Evolutionary conservation across 2,113 vertebrate genomes (phyloP).

Genomic region (Chascanopsetta lugubris): DNA sequence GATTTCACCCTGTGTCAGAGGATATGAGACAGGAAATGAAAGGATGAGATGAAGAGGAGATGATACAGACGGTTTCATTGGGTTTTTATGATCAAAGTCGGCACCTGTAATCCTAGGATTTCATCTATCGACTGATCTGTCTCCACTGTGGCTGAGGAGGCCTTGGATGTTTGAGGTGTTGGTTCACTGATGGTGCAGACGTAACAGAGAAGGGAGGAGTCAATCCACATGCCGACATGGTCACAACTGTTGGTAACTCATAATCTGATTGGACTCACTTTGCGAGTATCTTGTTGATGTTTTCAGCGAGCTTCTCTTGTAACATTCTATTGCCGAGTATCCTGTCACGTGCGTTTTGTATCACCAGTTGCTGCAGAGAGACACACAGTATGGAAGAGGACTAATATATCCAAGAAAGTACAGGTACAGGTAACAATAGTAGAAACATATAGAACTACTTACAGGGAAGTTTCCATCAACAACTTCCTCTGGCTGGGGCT

Average conservation of each 20-base stretch:
- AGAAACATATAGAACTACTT: constrained; percentile 58
- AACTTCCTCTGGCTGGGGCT: constrained; percentile 84
- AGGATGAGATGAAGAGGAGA: not conserved
- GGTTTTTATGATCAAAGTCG: not conserved
- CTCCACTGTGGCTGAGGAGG: constrained; percentile 82
- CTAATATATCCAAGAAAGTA: not conserved
- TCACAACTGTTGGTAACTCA: not conserved
- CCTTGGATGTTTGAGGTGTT: constrained; percentile 84
- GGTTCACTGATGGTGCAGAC: constrained; percentile 82
- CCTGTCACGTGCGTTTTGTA: constrained; percentile 97
- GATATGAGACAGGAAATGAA: not conserved
- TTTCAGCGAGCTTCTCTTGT: constrained; percentile 98
- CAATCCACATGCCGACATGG: not conserved
- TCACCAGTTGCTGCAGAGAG: constrained; percentile 92
- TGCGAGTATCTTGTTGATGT: constrained; percentile 97
- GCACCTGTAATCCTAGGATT: constrained; percentile 94
- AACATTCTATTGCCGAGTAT: constrained; percentile 93
- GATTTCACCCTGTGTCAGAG: constrained; percentile 87
- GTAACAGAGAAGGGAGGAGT: not conserved
- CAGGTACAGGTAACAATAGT: not conserved
- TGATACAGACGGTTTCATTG: not conserved
- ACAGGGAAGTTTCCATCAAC: constrained; percentile 88
- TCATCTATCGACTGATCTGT: constrained; percentile 96
- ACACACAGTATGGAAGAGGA: constrained; percentile 13
- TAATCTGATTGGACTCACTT: constrained; percentile 79